Percentiles rank a stretch among this genome's conserved stretches.
Evolutionary conservation across 2,888 invertebrate genomes (phyloP).

Genomic region (Drosophila koepferae): DNA sequence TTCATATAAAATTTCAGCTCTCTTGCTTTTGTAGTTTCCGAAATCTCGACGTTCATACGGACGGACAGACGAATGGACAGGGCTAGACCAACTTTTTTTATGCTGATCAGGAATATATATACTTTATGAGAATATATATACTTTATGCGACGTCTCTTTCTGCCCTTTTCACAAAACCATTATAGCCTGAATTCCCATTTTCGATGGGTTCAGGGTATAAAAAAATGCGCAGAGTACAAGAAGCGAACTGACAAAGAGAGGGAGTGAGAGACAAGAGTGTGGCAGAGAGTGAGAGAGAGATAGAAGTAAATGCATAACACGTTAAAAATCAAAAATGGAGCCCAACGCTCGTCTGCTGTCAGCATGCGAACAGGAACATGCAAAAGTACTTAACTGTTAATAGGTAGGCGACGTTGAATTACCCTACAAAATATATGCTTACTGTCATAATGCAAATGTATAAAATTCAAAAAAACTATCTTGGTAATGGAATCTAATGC

Average conservation of each 20-base stretch:
- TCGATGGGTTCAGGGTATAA: too few species aligned
- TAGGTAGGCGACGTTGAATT: background rate
- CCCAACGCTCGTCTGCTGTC: constrained; percentile 4
- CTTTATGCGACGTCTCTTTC: too few species aligned
- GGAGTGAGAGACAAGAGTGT: background rate
- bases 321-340: constrained; percentile 32
- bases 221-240: background rate
- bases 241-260: background rate
- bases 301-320: constrained; percentile 42
- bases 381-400: background rate
- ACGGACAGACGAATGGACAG: too few species aligned
- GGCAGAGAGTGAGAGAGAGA: background rate
- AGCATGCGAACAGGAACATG: constrained; percentile 1
- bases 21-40: too few species aligned
- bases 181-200: too few species aligned
- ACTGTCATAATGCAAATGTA: background rate
- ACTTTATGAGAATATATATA: too few species aligned
- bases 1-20: too few species aligned
- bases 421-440: background rate
- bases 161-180: too few species aligned
- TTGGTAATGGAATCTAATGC: too few species aligned
- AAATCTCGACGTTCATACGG: too few species aligned
- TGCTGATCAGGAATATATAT: too few species aligned
- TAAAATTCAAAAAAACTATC: background rate
- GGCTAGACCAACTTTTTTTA: too few species aligned